phyloP scores from a whole-genome alignment of 2,888 invertebrate genomes.

The Pilophorus perplexus region DNA sequence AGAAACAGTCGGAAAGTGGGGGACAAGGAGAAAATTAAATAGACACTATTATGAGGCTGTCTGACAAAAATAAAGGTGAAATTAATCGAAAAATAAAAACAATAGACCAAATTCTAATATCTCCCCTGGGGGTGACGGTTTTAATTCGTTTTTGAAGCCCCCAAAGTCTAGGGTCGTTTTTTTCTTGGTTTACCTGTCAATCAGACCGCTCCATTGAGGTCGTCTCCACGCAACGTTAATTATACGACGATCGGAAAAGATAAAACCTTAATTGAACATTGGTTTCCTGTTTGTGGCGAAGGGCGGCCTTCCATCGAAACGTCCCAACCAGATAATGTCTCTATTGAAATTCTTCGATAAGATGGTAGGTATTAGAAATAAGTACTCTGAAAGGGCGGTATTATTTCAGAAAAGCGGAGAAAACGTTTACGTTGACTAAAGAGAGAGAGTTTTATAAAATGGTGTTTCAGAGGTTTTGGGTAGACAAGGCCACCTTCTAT shows the following conservation, averaged over 20 bases:
- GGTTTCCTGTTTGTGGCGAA: background rate
- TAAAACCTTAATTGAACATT: background rate
- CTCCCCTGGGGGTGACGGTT: background rate
- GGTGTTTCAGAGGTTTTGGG: too few species aligned
- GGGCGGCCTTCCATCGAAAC: background rate
- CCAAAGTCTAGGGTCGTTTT: background rate
- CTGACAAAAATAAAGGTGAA: background rate
- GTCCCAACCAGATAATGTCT: background rate
- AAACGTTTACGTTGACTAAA: too few species aligned
- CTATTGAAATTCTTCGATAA: background rate
- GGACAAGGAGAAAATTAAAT: background rate
- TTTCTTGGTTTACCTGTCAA: background rate
- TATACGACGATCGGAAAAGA: background rate
- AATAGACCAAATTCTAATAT: conserved; percentile 7
- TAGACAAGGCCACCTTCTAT: too few species aligned
- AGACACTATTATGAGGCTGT: background rate
- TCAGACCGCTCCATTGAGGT: background rate
- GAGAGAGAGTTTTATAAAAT: too few species aligned
- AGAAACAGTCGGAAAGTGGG: background rate
- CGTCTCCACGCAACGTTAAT: background rate
- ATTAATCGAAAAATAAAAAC: conserved; percentile 13
- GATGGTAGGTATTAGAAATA: too few species aligned
- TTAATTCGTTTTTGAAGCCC: background rate
- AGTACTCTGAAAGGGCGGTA: too few species aligned
- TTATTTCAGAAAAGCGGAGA: too few species aligned